These are phyloP conservation scores for Datnioides undecimradiatus DNA, from an alignment of 2,113 vertebrate genomes.

Conservation along the genomic window DNA sequence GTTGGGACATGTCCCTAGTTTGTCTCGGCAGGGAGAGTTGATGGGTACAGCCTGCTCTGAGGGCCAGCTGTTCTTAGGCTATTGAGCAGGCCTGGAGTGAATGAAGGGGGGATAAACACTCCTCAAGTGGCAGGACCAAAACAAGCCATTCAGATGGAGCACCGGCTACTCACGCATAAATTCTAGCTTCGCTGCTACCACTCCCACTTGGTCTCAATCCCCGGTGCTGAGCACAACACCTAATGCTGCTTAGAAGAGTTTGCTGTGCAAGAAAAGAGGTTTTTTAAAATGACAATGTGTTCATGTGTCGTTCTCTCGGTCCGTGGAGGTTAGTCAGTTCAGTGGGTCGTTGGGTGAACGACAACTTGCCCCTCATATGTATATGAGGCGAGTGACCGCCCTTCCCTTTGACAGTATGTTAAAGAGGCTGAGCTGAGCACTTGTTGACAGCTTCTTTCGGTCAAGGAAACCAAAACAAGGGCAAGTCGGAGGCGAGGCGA, in stretches of 20 bases:
- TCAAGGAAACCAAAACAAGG: conserved; percentile 75
- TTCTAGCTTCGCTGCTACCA: conserved; percentile 58
- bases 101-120: conserved; percentile 80
- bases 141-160: conserved; percentile 80
- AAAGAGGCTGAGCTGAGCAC: conserved; percentile 72
- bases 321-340: conserved; percentile 42
- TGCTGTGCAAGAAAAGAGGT: conserved; percentile 14
- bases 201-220: conserved; percentile 58
- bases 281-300: conserved; percentile 32
- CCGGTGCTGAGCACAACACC: conserved; percentile 50
- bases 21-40: conserved; percentile 70
- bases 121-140: conserved; percentile 82
- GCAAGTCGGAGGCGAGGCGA: conserved; percentile 52
- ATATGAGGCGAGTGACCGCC: conserved; percentile 66
- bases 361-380: conserved; percentile 66
- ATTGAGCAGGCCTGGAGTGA: conserved; percentile 73
- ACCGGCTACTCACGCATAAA: conserved; percentile 75
- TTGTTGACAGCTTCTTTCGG: conserved; percentile 76
- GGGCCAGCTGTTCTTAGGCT: conserved; percentile 80
- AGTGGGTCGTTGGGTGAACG: conserved; percentile 50
- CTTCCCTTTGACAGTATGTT: conserved; percentile 74
- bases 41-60: conserved; percentile 76
- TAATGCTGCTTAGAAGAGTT: conserved; percentile 33
- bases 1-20: conserved; percentile 78
- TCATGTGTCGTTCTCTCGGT: conserved; percentile 13